Evolutionary conservation across 1,140 invertebrate genomes (phyloP).

Genomic region (Portunus trituberculatus): DNA sequence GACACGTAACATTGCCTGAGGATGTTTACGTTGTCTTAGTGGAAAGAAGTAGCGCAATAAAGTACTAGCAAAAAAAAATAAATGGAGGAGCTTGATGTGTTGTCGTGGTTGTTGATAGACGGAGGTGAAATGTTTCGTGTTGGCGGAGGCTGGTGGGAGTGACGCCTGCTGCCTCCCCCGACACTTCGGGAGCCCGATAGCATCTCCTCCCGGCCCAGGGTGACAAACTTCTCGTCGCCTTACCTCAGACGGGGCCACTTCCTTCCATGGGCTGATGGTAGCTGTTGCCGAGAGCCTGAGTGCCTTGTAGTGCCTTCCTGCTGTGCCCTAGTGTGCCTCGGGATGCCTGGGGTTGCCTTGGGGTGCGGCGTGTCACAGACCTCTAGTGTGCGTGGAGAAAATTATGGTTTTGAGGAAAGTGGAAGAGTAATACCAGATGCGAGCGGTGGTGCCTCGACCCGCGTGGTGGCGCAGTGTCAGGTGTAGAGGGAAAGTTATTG

Average conservation of each 20-base stretch:
- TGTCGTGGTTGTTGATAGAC: neutral
- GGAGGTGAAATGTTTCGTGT: neutral
- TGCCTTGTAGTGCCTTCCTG: neutral
- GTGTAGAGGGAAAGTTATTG: neutral
- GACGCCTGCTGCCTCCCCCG: neutral
- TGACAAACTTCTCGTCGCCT: neutral
- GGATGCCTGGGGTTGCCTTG: neutral
- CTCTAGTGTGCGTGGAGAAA: neutral
- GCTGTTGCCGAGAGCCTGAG: neutral
- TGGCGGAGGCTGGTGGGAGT: neutral
- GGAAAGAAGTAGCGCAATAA: slow-evolving; percentile 12
- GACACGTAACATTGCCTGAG: neutral
- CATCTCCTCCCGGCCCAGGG: neutral
- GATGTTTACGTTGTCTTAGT: slow-evolving; percentile 22
- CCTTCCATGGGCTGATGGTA: neutral
- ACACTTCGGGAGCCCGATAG: neutral
- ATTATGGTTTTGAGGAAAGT: neutral
- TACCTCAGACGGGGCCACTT: slow-evolving; percentile 16
- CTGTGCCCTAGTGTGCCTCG: neutral
- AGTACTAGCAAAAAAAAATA: neutral
- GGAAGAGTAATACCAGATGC: neutral
- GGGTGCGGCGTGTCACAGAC: neutral
- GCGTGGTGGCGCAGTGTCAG: neutral
- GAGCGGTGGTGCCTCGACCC: neutral
- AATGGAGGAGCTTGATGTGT: neutral